A percentile compares a stretch with the other conserved stretches of the same genome.
phyloP scores from a whole-genome alignment of 1,140 invertebrate genomes.

The Saxidomus purpurata region DNA sequence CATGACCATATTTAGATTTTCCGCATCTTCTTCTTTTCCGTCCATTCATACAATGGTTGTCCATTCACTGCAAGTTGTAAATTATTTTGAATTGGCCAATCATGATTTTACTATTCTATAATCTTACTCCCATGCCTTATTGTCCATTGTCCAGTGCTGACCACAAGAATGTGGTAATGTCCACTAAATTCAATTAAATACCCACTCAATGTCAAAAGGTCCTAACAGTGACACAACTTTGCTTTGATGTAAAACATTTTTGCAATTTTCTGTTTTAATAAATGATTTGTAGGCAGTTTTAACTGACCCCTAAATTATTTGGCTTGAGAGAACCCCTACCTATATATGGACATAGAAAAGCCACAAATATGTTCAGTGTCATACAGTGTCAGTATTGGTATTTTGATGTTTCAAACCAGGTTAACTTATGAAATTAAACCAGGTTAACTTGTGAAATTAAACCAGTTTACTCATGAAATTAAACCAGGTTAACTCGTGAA shows the following conservation, averaged over 20 bases:
- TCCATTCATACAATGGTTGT: background rate
- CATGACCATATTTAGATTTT: background rate
- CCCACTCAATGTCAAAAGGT: constrained; percentile 3
- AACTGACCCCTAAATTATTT: background rate
- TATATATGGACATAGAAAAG: background rate
- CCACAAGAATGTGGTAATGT: background rate
- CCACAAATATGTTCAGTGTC: constrained; percentile 9
- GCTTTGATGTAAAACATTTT: background rate
- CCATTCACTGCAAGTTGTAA: constrained; percentile 12
- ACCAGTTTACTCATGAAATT: no score
- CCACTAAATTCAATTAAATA: background rate
- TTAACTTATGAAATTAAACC: no score
- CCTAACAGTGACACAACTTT: background rate
- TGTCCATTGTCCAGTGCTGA: background rate
- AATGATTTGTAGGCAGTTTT: background rate
- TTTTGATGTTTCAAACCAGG: no score
- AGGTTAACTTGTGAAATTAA: no score
- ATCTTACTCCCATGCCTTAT: background rate
- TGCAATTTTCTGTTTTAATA: background rate
- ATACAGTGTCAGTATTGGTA: background rate
- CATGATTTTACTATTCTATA: constrained; percentile 1
- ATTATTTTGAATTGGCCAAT: constrained; percentile 32
- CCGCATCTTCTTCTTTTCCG: background rate
- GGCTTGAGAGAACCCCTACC: background rate
- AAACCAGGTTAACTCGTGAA: no score